Evolutionary conservation across 2,888 invertebrate genomes (phyloP).

Genomic region (Philonicus albiceps): DNA sequence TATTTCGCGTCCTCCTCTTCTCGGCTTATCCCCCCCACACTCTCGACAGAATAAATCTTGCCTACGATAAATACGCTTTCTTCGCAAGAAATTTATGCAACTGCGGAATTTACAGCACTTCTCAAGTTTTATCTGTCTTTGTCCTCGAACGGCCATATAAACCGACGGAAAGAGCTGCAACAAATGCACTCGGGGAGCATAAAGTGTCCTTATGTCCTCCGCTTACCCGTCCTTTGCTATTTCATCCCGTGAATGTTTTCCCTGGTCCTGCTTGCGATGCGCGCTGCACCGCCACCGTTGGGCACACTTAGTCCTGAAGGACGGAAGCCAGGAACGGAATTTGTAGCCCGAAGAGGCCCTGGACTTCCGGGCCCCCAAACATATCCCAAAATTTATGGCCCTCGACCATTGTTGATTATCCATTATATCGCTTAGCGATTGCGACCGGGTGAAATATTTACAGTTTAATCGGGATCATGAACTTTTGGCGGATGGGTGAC

Average conservation of each 20-base stretch:
- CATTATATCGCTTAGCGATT: constrained; percentile 27
- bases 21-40: background rate
- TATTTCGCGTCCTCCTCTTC: background rate
- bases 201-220: constrained; percentile 27
- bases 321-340: background rate
- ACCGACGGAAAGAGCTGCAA: background rate
- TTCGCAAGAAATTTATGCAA: constrained; percentile 34
- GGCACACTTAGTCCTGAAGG: background rate
- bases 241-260: background rate
- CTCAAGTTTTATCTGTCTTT: constrained; percentile 32
- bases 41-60: background rate
- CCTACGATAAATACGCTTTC: constrained; percentile 25
- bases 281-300: background rate
- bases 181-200: constrained; percentile 18
- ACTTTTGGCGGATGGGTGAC: background rate
- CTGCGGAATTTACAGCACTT: constrained; percentile 32
- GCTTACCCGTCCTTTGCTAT: background rate
- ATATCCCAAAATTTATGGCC: constrained; percentile 23
- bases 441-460: constrained; percentile 20
- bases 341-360: background rate
- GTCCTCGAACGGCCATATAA: constrained; percentile 9
- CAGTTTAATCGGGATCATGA: constrained; percentile 14
- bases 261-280: background rate
- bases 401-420: constrained; percentile 32
- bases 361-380: background rate